Conservation (phyloP, 2,797 vertebrate genomes). For the Chiloscyllium punctatum region DNA sequence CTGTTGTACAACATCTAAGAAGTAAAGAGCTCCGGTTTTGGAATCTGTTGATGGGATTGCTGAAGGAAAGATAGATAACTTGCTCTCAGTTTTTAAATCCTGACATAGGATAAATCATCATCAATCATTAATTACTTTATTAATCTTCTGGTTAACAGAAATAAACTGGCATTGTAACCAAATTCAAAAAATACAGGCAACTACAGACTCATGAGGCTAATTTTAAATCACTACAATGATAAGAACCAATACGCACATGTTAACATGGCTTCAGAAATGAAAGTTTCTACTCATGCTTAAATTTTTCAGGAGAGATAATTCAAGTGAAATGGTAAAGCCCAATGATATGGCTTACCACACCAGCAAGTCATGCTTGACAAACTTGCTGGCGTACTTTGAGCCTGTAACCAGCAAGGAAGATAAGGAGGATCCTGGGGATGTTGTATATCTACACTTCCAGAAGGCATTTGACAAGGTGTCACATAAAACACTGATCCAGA, state of each 20-base stretch:
- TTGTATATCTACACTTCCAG: too few relatives aligned
- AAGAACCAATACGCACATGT: not conserved
- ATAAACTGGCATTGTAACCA: not conserved
- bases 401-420: too few relatives aligned
- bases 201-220: not conserved
- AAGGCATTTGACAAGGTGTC: too few relatives aligned
- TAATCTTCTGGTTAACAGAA: not conserved
- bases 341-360: not conserved
- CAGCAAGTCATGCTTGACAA: too few relatives aligned
- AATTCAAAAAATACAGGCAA: not conserved
- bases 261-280: not conserved
- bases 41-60: constrained; percentile 94
- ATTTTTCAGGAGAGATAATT: too few relatives aligned
- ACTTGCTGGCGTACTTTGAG: too few relatives aligned
- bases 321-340: not conserved
- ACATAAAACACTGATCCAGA: too few relatives aligned
- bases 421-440: too few relatives aligned
- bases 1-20: constrained; percentile 96
- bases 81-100: not conserved
- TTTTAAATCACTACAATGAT: not conserved
- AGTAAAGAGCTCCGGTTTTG: constrained; percentile 93
- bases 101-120: not conserved
- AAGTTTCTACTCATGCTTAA: not conserved
- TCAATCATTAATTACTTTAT: not conserved
- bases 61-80: constrained; percentile 45